Percentiles rank a stretch among this genome's conserved stretches.
These are phyloP conservation scores for Mechanitis messenoides DNA, from an alignment of 2,888 invertebrate species.

Conservation along the genomic window DNA sequence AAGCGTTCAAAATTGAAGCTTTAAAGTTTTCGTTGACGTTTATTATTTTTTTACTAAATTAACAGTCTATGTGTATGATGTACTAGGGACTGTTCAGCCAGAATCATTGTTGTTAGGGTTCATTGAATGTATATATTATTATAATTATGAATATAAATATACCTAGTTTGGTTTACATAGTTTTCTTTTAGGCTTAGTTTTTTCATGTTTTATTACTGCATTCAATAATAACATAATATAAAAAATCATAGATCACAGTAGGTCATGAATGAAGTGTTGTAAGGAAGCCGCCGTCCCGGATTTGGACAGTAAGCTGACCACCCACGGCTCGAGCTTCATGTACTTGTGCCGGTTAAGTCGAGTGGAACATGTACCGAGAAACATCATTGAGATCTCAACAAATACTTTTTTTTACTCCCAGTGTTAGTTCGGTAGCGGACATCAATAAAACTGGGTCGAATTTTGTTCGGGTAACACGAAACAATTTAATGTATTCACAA, in stretches of 20 bases:
- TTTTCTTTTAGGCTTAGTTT: too few relatives aligned
- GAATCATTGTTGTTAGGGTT: too few relatives aligned
- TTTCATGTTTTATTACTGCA: too few relatives aligned
- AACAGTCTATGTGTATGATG: too few relatives aligned
- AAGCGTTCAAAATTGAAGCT: too few relatives aligned
- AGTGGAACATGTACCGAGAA: slow-evolving; percentile 57
- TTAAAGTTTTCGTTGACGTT: too few relatives aligned
- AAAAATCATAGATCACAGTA: slow-evolving; percentile 3
- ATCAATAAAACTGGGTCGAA: slow-evolving; percentile 52
- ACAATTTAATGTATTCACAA: slow-evolving; percentile 40
- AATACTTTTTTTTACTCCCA: slow-evolving; percentile 36
- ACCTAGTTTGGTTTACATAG: too few relatives aligned
- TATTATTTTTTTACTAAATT: too few relatives aligned
- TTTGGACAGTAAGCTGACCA: slow-evolving; percentile 41
- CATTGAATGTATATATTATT: too few relatives aligned
- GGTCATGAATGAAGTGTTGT: slow-evolving; percentile 21
- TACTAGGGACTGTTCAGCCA: too few relatives aligned
- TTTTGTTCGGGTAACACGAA: slow-evolving; percentile 50
- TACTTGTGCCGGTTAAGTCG: slow-evolving; percentile 52
- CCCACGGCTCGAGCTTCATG: slow-evolving; percentile 58
- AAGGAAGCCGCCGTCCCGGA: slow-evolving; percentile 10
- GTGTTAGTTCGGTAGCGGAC: slow-evolving; percentile 49
- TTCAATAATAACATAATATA: not conserved
- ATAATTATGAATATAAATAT: too few relatives aligned
- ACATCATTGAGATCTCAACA: slow-evolving; percentile 54